phyloP scores from a whole-genome alignment of 1,140 invertebrate genomes.

The Eriosoma lanigerum region DNA sequence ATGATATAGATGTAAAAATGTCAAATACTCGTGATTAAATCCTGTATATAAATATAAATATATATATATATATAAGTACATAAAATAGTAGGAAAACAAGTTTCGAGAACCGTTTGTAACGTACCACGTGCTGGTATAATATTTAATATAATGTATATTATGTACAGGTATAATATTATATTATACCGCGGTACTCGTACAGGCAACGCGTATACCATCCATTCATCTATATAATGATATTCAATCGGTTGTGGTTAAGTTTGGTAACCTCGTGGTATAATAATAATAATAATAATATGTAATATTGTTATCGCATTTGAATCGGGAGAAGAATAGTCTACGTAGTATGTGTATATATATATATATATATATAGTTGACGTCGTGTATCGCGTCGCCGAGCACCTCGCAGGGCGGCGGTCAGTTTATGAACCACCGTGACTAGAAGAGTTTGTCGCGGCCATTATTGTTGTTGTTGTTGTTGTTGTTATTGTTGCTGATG shows the following conservation, averaged over 20 bases:
- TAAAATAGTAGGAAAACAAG: conserved; percentile 47
- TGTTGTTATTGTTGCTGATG: background rate
- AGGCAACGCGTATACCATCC: background rate
- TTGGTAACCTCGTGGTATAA: background rate
- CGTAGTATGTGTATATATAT: no score
- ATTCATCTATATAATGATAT: background rate
- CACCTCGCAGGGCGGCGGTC: background rate
- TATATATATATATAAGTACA: no score
- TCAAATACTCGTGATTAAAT: no score
- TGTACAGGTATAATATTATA: no score
- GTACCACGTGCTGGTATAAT: background rate
- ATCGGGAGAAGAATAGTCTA: no score
- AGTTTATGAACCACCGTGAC: background rate
- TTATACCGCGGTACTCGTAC: background rate
- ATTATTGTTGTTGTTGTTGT: background rate
- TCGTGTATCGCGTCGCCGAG: background rate
- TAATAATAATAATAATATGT: no score
- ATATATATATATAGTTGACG: background rate
- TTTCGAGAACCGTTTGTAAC: conserved; percentile 31
- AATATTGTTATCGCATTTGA: no score
- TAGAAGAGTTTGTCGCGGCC: conserved; percentile 29
- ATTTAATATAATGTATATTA: background rate
- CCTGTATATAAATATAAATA: no score
- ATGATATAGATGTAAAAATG: no score
- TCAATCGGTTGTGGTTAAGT: no score